Evolutionary conservation across 2,113 vertebrate species (phyloP), one percentile per base, ranked within the genome.

Genomic region (Genyomyrus donnyi): DNA sequence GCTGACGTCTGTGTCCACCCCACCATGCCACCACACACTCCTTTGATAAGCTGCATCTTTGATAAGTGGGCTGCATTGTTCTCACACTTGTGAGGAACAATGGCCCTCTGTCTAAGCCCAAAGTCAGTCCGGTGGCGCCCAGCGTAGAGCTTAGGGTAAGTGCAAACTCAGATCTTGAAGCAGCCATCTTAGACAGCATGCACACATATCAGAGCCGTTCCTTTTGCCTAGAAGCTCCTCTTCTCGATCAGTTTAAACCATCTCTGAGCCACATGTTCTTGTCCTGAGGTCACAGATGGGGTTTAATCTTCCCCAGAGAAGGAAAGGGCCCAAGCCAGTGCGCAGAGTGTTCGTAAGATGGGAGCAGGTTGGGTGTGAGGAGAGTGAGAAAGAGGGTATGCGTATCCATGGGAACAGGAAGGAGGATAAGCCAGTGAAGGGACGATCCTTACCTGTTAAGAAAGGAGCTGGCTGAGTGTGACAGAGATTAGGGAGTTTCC

Each of bases 11-110:
- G 15, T 87, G 49, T 87, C 48, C 48, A 56, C 48, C n/a, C n/a
- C 85, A 87, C 46, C 3, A 27, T 24, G 17, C 85, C 13, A 87
- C 85, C 85, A 31, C 48, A 27, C 35, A 13, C 50, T 35, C 11
- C 50, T 48, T 85, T 87, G 85, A 35, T 87, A 27, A 77, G 31
- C 5, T 17, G n/a, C 50, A 19, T 27, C 85, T 85, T 85, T 39
- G 85, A 53, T 87, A 87, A 87, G 24, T 53, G 50, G 50, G 85
- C 31, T 31, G 7, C 48, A 56, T 87, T 87, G 85, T 87, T 87
- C 49, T 87, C n/a, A 27, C 10, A 24, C 46, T 87, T 53, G 83
- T 85, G 83, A 48, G 21, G 21, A 24, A 85, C 83, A 85, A 11
- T 24, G 45, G 45, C 3, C 83, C 83, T 46, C 83, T 85, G 83